These are phyloP conservation scores for Onychostruthus taczanowskii DNA, from an alignment of 2,113 vertebrate species.

Conservation along the genomic window DNA sequence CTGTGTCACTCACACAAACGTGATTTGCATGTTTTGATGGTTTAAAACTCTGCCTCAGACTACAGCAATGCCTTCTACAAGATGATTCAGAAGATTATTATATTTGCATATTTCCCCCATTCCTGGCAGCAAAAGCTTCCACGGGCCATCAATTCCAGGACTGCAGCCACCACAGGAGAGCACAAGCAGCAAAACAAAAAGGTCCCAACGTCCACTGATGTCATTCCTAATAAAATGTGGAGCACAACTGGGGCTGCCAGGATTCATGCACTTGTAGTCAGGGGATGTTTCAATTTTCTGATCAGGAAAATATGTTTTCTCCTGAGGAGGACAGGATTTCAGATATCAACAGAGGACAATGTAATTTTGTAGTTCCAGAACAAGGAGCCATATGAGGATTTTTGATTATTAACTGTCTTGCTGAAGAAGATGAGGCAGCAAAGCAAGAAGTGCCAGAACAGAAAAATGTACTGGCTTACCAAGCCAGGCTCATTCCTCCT, in stretches of 20 bases:
- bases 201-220: not conserved
- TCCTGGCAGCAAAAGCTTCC: not conserved
- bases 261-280: not conserved
- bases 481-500: not conserved
- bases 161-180: not conserved
- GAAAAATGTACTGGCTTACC: not conserved
- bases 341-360: not conserved
- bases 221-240: not conserved
- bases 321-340: not conserved
- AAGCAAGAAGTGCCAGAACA: not conserved
- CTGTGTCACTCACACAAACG: conserved; percentile 41
- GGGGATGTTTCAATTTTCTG: not conserved
- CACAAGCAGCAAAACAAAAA: not conserved
- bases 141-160: not conserved
- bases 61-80: not conserved
- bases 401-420: not conserved
- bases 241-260: not conserved
- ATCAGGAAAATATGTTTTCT: not conserved
- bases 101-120: not conserved
- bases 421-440: not conserved
- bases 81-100: conserved; percentile 35
- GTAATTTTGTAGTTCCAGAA: not conserved
- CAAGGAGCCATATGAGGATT: not conserved
- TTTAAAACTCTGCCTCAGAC: conserved; percentile 5
- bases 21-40: conserved; percentile 32